phyloP scores from a whole-genome alignment of 2,113 vertebrate species.

The Indicator maculatus region DNA sequence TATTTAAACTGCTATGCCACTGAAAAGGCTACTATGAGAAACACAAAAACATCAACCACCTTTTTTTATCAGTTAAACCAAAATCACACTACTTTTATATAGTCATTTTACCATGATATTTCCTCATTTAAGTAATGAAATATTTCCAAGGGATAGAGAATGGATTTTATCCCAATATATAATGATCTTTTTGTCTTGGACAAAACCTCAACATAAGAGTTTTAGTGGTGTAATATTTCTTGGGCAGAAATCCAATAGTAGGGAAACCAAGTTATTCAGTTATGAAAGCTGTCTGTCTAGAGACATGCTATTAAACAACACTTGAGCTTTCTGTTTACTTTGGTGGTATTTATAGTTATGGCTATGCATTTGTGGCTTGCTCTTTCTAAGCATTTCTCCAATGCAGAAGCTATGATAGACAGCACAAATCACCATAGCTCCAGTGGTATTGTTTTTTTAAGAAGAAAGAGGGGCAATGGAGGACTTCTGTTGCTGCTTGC shows the following conservation, averaged over 20 bases:
- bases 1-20: background rate
- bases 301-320: conserved; percentile 38
- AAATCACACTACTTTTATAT: background rate
- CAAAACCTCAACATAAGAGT: background rate
- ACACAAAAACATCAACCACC: background rate
- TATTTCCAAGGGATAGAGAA: background rate
- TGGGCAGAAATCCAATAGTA: conserved; percentile 28
- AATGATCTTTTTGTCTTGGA: background rate
- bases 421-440: background rate
- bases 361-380: background rate
- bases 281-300: conserved; percentile 46
- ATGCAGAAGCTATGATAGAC: background rate
- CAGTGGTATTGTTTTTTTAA: background rate
- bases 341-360: conserved; percentile 24
- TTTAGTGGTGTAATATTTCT: conserved; percentile 49
- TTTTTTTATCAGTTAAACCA: background rate
- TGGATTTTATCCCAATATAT: background rate
- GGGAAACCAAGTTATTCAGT: background rate
- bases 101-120: background rate
- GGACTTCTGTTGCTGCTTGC: background rate
- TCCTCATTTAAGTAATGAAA: background rate
- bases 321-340: conserved; percentile 46
- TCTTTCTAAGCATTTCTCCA: conserved; percentile 33
- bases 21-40: background rate
- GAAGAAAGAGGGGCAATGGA: background rate